These are phyloP conservation scores for Macquaria australasica DNA, from an alignment of 2,113 vertebrate genomes.

Conservation along the genomic window DNA sequence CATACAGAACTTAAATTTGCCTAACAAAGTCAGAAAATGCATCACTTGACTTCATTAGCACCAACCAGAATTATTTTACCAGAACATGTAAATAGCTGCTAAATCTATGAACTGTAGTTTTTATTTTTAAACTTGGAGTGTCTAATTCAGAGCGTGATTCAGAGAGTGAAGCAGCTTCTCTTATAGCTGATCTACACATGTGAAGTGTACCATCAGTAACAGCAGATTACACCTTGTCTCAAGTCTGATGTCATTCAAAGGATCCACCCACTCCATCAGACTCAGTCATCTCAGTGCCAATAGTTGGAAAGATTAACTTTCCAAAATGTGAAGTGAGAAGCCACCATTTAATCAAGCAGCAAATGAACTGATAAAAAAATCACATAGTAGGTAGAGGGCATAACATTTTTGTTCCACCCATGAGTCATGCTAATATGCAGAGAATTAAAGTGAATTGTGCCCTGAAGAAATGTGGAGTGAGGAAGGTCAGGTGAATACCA, in stretches of 20 bases:
- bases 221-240: neutral
- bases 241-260: neutral
- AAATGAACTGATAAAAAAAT: constrained; percentile 5
- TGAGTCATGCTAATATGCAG: neutral
- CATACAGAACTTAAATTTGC: no score
- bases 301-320: neutral
- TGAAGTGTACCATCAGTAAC: neutral
- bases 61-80: no score
- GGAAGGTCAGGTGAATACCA: constrained; percentile 1
- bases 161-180: neutral
- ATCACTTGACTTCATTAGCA: no score
- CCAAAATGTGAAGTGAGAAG: neutral
- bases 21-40: no score
- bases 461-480: neutral
- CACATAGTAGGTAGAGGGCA: constrained; percentile 2
- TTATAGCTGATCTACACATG: neutral
- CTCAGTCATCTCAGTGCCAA: neutral
- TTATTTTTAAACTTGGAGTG: no score
- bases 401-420: neutral
- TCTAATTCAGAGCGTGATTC: no score
- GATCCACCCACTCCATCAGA: neutral
- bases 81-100: no score
- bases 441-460: neutral
- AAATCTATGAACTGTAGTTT: no score
- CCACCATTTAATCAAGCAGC: neutral